These are phyloP conservation scores for Drosophila ananassae DNA, from an alignment of 1,140 invertebrate genomes.

Conservation along the genomic window DNA sequence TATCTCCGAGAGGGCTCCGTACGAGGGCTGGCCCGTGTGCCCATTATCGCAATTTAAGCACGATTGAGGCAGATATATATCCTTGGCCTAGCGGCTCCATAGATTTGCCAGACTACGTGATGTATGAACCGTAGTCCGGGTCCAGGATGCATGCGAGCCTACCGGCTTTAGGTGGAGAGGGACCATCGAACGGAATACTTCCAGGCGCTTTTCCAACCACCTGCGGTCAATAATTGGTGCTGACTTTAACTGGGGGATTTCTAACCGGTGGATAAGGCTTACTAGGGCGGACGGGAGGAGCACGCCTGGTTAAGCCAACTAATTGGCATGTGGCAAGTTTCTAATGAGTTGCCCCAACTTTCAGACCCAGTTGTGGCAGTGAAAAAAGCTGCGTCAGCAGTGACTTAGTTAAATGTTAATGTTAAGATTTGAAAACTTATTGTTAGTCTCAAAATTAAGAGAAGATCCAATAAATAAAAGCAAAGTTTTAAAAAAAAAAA, in stretches of 20 bases:
- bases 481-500: too few species aligned
- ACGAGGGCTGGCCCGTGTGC: conserved; percentile 33
- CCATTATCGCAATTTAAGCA: conserved; percentile 78
- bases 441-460: too few species aligned
- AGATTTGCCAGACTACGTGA: conserved; percentile 53
- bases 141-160: conserved; percentile 12
- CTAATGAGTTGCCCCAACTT: conserved; percentile 73
- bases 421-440: too few species aligned
- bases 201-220: conserved; percentile 25
- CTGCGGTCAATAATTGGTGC: conserved; percentile 53
- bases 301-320: conserved; percentile 41
- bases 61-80: conserved; percentile 54
- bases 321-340: conserved; percentile 71
- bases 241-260: conserved; percentile 32
- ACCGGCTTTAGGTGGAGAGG: conserved; percentile 19
- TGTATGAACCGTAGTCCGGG: conserved; percentile 27
- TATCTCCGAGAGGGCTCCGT: conserved; percentile 45
- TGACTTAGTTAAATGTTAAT: too few species aligned
- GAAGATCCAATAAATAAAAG: too few species aligned
- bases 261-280: conserved; percentile 8
- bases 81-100: conserved; percentile 29
- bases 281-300: conserved; percentile 17
- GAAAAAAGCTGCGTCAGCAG: conserved; percentile 43
- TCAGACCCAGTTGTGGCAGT: conserved; percentile 5
- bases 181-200: conserved; percentile 19